Evolutionary conservation across 2,888 invertebrate genomes (phyloP), one percentile per base, ranked within the genome.

Genomic region (Brassicogethes aeneus): DNA sequence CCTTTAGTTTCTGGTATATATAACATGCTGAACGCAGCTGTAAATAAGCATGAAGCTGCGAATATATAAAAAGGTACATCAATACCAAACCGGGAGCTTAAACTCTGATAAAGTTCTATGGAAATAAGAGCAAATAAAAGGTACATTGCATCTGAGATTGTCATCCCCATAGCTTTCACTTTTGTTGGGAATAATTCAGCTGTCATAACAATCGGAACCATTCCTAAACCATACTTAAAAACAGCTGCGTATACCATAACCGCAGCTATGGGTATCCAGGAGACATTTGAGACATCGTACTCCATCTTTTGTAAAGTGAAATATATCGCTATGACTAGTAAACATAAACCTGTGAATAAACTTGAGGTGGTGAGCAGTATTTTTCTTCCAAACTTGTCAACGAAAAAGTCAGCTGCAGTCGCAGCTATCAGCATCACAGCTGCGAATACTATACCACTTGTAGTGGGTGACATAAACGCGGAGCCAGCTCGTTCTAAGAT

Each of bases 161-260:
- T 65, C 65, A 68, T 66, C 3, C 66, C 68, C 49, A 64, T 60
- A 2, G 66, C 67, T 52, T 68, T 68, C 7, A 68, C 59, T 46
- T 60, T 64, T 2, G 66, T 60, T 1, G 68, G 66, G 43, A 68
- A 68, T 12, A 68, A 43, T 47, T 68, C 68, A 0, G 64, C 66
- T 1, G 66, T 66, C 45, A 66, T 53, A 2, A 68, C 64, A 17
- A 66, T 66, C 0, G 68, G 67, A 12, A 68, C 62, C 41, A 65
- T 59, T 2, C 67, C 68, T 10, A 68, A 44, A 2, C 68, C 68
- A 31, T 61, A 55, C 47, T 65, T 65, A 39, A 64, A 65, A 10
- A 57, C 55, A 2, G 54, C 53, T 0, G 66, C 65, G 39, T 56
- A 56, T 1, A 48, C 37, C 50, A 56, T 48, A 2, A 52, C 48